Evolutionary conservation across 2,797 vertebrate species (phyloP).

Genomic region (Percopsis omiscomaycus): DNA sequence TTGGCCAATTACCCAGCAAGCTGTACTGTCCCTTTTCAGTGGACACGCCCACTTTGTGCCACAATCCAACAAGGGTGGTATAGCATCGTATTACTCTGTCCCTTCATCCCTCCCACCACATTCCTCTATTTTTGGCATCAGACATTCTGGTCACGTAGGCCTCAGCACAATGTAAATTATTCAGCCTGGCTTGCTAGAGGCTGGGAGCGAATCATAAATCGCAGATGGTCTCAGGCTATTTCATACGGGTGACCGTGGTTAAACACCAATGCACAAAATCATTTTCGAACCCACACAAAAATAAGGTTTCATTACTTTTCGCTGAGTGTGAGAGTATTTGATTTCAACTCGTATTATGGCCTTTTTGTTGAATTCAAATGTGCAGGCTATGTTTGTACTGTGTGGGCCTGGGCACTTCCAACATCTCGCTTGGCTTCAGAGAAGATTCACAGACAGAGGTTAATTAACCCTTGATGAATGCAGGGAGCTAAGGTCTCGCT

Average conservation of each 20-base stretch:
- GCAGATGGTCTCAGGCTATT: conserved; percentile 78
- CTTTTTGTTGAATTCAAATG: conserved; percentile 46
- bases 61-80: conserved; percentile 49
- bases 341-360: conserved; percentile 32
- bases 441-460: conserved; percentile 28
- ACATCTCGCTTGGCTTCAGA: conserved; percentile 44
- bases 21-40: conserved; percentile 23
- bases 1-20: conserved; percentile 64
- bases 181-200: conserved; percentile 78
- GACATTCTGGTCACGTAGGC: conserved; percentile 79
- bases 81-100: conserved; percentile 42
- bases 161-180: conserved; percentile 84
- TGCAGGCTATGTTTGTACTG: conserved; percentile 8
- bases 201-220: conserved; percentile 80
- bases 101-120: conserved; percentile 38
- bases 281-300: conserved; percentile 74
- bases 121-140: conserved; percentile 73
- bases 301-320: conserved; percentile 72
- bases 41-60: conserved; percentile 59
- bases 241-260: conserved; percentile 77
- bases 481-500: conserved; percentile 17
- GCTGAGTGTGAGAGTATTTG: conserved; percentile 48
- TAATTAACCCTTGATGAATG: conserved; percentile 45
- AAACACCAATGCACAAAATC: conserved; percentile 76
- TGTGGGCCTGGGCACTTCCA: conserved; percentile 17